Conservation (phyloP, 2,888 invertebrate genomes). For the Eustalomyia histrio region DNA sequence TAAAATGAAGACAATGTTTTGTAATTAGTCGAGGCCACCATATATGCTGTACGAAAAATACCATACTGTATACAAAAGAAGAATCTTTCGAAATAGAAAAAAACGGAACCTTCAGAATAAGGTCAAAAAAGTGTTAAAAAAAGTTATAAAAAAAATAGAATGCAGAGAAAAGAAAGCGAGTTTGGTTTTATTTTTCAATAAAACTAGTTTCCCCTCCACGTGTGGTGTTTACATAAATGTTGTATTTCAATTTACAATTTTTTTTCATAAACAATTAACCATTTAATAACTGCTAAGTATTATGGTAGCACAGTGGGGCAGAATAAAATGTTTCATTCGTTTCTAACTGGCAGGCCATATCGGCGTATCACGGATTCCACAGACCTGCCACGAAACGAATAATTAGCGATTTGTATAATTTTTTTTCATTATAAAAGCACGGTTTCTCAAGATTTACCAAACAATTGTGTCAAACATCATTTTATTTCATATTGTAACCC, state of each 20-base stretch:
- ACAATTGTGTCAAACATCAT: no score
- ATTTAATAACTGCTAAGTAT: background rate
- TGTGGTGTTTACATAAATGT: background rate
- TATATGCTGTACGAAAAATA: background rate
- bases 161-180: background rate
- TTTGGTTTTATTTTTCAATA: constrained; percentile 15
- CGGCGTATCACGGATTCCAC: no score
- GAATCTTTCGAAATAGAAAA: background rate
- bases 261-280: constrained; percentile 3
- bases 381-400: no score
- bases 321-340: no score
- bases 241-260: constrained; percentile 1
- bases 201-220: background rate
- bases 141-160: background rate
- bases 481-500: no score
- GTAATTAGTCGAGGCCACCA: background rate
- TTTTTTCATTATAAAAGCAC: no score
- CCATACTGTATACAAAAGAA: background rate
- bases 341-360: no score
- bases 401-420: no score
- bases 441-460: no score
- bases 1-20: background rate
- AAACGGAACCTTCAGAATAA: background rate
- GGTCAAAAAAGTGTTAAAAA: background rate
- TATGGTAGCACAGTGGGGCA: constrained; percentile 4